Conservation (phyloP, 2,797 vertebrate species). For the Myotis planiceps region DNA sequence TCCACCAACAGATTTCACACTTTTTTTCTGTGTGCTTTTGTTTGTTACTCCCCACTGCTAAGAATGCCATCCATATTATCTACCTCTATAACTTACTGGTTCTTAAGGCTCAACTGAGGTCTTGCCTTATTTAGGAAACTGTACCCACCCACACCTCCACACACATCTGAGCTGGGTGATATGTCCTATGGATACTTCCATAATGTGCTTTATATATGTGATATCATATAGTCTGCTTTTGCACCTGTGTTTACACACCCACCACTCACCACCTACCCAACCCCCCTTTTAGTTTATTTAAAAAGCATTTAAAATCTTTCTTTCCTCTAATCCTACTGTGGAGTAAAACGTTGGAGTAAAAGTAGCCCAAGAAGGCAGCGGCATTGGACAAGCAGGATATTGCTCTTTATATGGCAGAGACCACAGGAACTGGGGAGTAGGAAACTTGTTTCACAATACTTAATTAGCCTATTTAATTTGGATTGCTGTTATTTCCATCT, state of each 20-base stretch:
- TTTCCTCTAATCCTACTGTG: neutral
- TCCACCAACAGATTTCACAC: neutral
- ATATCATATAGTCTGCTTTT: neutral
- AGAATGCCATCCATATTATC: neutral
- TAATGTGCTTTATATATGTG: neutral
- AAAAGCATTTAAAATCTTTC: neutral
- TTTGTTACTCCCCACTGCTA: neutral
- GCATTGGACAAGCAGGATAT: neutral
- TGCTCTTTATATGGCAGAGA: neutral
- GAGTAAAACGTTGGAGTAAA: neutral
- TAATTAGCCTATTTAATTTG: conserved; percentile 23
- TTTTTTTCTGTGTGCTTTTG: neutral
- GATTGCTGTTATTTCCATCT: conserved; percentile 7
- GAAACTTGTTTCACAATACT: neutral
- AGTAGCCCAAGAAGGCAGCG: neutral
- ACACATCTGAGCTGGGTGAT: neutral
- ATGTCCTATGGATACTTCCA: neutral
- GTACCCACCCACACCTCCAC: neutral
- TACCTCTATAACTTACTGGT: neutral
- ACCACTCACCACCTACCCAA: neutral
- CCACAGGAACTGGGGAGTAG: neutral
- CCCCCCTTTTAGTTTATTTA: neutral
- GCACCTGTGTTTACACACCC: neutral
- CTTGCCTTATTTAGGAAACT: neutral
- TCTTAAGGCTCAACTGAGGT: neutral